Conservation (phyloP, 2,797 vertebrate genomes). For the Pangasius macronema region DNA sequence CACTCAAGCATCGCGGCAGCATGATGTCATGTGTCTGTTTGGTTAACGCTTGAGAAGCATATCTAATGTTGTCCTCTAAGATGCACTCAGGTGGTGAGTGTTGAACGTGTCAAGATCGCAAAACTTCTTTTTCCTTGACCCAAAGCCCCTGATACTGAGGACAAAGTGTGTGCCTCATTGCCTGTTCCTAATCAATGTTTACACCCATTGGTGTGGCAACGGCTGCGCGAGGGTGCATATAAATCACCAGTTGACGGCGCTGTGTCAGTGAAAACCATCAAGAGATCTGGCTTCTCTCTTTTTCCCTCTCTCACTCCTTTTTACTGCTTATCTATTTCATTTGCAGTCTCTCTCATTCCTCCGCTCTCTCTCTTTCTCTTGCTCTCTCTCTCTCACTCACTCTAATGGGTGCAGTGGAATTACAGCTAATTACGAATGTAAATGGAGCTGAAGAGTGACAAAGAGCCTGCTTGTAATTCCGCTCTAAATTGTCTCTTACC, state of each 20-base stretch:
- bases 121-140: conserved; percentile 68
- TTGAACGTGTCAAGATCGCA: conserved; percentile 70
- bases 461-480: conserved; percentile 86
- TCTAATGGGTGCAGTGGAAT: conserved; percentile 84
- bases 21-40: conserved; percentile 59
- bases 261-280: conserved; percentile 52
- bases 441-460: conserved; percentile 85
- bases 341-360: conserved; percentile 48
- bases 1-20: conserved; percentile 54
- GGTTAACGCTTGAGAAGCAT: conserved; percentile 65
- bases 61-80: conserved; percentile 80
- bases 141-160: conserved; percentile 71
- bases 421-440: conserved; percentile 91
- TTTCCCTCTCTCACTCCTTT: conserved; percentile 47
- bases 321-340: conserved; percentile 54
- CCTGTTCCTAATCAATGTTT: conserved; percentile 77
- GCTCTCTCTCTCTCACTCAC: conserved; percentile 65
- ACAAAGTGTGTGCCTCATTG: conserved; percentile 79
- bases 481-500: conserved; percentile 89
- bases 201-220: conserved; percentile 67
- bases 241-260: conserved; percentile 71
- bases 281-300: conserved; percentile 51
- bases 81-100: conserved; percentile 76
- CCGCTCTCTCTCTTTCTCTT: conserved; percentile 57
- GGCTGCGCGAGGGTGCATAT: conserved; percentile 68